These are phyloP conservation scores for Phyllopteryx taeniolatus DNA, from an alignment of 2,113 vertebrate species.

Conservation along the genomic window DNA sequence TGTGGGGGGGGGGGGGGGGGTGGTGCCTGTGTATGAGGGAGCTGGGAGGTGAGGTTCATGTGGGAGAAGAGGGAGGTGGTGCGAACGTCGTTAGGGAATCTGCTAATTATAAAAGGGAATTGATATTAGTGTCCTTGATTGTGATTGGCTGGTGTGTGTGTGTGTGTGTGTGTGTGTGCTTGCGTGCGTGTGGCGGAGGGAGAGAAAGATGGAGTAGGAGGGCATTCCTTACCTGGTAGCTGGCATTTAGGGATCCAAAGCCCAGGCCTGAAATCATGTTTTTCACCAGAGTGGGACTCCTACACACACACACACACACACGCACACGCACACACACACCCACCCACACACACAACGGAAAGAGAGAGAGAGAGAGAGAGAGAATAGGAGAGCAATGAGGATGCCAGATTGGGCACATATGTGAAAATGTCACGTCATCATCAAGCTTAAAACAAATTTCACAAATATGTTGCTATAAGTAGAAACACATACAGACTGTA, in stretches of 20 bases:
- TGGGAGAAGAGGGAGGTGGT: conserved; percentile 41
- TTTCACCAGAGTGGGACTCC: conserved; percentile 98
- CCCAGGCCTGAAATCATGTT: conserved; percentile 98
- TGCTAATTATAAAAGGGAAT: conserved; percentile 80
- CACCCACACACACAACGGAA: conserved; percentile 7
- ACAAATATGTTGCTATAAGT: conserved; percentile 46
- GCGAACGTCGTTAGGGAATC: conserved; percentile 68
- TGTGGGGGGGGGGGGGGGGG: conserved; percentile 14
- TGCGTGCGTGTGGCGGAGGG: conserved; percentile 9
- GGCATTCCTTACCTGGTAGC: conserved; percentile 87
- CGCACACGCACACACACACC: conserved; percentile 11
- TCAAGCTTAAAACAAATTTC: conserved; percentile 33
- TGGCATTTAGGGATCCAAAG: conserved; percentile 95
- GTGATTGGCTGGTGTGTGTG: conserved; percentile 39
- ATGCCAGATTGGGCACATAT: conserved; percentile 49
- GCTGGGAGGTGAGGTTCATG: conserved; percentile 58
- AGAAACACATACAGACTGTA: conserved; percentile 53
- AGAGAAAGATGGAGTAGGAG: neutral
- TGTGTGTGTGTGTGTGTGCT: conserved; percentile 17
- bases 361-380: conserved; percentile 1
- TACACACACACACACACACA: conserved; percentile 48
- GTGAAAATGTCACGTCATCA: conserved; percentile 45
- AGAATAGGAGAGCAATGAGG: conserved; percentile 10
- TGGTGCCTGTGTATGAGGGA: conserved; percentile 28
- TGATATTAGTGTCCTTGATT: conserved; percentile 77